Percentiles rank a stretch among this genome's conserved stretches.
phyloP scores from a whole-genome alignment of 2,888 invertebrate species.

The Thumatha senex region DNA sequence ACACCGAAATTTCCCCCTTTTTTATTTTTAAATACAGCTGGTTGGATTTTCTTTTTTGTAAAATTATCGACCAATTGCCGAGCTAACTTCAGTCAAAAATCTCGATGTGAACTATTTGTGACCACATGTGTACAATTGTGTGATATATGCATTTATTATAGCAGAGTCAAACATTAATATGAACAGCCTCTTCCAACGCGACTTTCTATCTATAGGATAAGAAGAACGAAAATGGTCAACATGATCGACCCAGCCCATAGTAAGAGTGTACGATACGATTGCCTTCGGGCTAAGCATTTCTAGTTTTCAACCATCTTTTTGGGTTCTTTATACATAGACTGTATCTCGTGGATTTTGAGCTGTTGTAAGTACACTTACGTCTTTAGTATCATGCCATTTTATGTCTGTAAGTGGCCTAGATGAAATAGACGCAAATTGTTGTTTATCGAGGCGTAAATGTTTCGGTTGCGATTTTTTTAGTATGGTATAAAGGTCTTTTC shows the following conservation, averaged over 20 bases:
- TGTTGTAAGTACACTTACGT: slow-evolving; percentile 30
- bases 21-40: too few relatives aligned
- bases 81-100: neutral
- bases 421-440: slow-evolving; percentile 32
- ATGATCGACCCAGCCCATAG: slow-evolving; percentile 46
- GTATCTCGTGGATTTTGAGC: slow-evolving; percentile 33
- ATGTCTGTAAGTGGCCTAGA: slow-evolving; percentile 28
- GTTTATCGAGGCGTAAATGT: slow-evolving; percentile 16
- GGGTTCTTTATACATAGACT: slow-evolving; percentile 37
- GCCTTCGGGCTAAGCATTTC: slow-evolving; percentile 42
- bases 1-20: too few relatives aligned
- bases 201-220: slow-evolving; percentile 3
- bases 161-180: slow-evolving; percentile 28
- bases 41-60: neutral
- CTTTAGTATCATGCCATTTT: slow-evolving; percentile 26
- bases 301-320: slow-evolving; percentile 43
- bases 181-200: slow-evolving; percentile 1
- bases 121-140: neutral
- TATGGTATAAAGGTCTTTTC: slow-evolving; percentile 35
- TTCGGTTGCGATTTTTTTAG: too few relatives aligned
- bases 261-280: slow-evolving; percentile 41
- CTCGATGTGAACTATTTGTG: slow-evolving; percentile 17
- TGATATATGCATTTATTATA: slow-evolving; percentile 18
- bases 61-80: neutral
- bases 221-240: slow-evolving; percentile 18